Conservation (phyloP, 2,113 vertebrate genomes). For the Gobio gobio region DNA sequence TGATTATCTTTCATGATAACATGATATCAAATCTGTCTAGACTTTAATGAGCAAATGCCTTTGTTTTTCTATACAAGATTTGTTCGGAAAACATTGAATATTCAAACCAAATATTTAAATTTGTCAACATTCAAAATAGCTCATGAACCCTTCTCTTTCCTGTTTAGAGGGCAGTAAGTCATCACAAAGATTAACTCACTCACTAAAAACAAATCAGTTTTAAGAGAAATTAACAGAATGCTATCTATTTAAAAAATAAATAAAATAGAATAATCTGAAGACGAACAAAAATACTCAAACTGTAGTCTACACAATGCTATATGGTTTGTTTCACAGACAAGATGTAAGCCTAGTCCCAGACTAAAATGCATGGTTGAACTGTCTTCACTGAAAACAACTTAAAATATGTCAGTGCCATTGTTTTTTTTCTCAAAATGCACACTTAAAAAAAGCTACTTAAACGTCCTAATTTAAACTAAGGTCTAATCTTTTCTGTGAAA, state of each 20-base stretch:
- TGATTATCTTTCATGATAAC: neutral
- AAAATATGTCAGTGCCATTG: too few species aligned
- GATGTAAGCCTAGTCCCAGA: neutral
- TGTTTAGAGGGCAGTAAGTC: neutral
- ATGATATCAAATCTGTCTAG: neutral
- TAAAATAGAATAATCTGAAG: neutral
- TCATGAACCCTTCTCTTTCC: too few species aligned
- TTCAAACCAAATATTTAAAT: too few species aligned
- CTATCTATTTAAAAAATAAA: neutral
- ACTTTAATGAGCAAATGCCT: neutral
- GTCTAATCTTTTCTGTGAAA: too few species aligned
- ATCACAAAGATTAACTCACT: neutral
- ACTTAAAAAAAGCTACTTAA: too few species aligned
- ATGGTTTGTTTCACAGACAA: too few species aligned
- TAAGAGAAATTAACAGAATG: neutral
- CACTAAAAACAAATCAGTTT: neutral
- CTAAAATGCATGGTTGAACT: too few species aligned
- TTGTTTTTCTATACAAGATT: neutral
- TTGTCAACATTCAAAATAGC: too few species aligned
- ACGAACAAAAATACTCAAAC: too few species aligned
- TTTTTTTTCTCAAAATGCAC: too few species aligned
- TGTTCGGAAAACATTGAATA: neutral
- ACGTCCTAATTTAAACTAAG: too few species aligned
- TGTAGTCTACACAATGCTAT: neutral
- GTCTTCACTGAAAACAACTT: too few species aligned